A percentile compares a stretch with the other conserved stretches of the same genome.
phyloP scores from a whole-genome alignment of 2,113 vertebrate species.

The Alligator sinensis region DNA sequence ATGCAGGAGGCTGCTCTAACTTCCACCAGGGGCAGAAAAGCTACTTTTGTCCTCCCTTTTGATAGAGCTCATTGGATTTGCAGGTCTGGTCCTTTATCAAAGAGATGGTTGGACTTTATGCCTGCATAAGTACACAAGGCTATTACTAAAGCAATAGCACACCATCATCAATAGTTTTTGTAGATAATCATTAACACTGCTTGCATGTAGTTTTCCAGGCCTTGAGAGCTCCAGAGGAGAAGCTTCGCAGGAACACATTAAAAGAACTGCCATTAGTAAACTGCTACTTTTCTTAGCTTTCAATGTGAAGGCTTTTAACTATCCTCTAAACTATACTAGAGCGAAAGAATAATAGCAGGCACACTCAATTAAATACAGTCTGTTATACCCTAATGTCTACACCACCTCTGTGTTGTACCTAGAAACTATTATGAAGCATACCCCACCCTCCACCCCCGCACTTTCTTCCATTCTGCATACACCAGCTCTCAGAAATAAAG shows the following conservation, averaged over 20 bases:
- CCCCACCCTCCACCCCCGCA: too few relatives aligned
- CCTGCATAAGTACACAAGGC: accelerated
- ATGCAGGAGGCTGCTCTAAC: too few relatives aligned
- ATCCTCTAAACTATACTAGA: neutral
- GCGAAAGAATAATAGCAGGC: neutral
- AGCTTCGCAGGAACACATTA: conserved; percentile 36
- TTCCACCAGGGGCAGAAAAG: too few relatives aligned
- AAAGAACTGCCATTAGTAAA: neutral
- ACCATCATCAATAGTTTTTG: neutral
- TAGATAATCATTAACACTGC: conserved; percentile 2
- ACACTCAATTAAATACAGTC: neutral
- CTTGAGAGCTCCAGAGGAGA: conserved; percentile 34
- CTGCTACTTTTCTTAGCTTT: neutral
- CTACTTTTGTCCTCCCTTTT: too few relatives aligned
- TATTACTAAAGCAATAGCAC: neutral
- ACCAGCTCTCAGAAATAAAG: too few relatives aligned
- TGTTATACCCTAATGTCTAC: too few relatives aligned
- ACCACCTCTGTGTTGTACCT: too few relatives aligned
- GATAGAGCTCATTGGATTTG: neutral
- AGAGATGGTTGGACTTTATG: neutral
- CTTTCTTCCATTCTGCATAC: too few relatives aligned
- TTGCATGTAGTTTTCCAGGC: neutral
- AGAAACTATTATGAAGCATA: too few relatives aligned
- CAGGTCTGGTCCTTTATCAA: neutral
- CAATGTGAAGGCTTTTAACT: neutral